Evolutionary conservation across 2,888 invertebrate species (phyloP), one percentile per base, ranked within the genome.

Genomic region (Aproaerema taeniolella): DNA sequence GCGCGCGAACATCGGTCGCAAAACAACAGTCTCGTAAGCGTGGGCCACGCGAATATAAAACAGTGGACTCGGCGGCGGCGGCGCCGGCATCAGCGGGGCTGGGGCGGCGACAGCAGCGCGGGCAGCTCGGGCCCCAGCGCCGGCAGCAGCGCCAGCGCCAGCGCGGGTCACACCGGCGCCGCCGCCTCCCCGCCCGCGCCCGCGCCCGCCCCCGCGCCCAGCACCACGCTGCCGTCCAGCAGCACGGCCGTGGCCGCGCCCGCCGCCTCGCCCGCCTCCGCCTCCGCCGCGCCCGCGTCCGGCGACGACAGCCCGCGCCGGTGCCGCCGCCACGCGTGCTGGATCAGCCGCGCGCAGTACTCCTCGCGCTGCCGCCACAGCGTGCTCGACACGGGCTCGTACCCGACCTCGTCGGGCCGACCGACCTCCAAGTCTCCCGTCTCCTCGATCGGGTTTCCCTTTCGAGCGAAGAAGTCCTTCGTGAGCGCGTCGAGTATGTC

Each of bases 401-500:
- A 98, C 55, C 96, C 96, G 49, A 91, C 91, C 73, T 95, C 95
- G 71, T 94, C 95, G 31, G 95, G 94, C 52, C 95, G 88, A 17
- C 94, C 94, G 50, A 95, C 95, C 81, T 96, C 96, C 53, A 96
- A 81, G 76, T 96, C 96, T 45, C 92, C 94, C 41, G 95, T 92
- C 78, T 97, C 97, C 78, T 97, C 97, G 64, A 97, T 96, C 6
- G 95, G 94, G 83, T 95, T 96, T 63, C 96, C 96, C 75, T 98
- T 98, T 47, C 98, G 91, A 53, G 96, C 98, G 85, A 99, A 96
- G 91, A 98, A 98, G 91, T 98, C 97, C 87, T 97, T 97, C 47
- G 99, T 98, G 61, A 99, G 91, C 51, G 98, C 98, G 88, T 99
- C 98, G 72, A 99, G 89, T 68, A 99, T 98, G 88, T 99, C 98